Conservation (phyloP, 2,797 vertebrate genomes). For the Crocidura indochinensis region DNA sequence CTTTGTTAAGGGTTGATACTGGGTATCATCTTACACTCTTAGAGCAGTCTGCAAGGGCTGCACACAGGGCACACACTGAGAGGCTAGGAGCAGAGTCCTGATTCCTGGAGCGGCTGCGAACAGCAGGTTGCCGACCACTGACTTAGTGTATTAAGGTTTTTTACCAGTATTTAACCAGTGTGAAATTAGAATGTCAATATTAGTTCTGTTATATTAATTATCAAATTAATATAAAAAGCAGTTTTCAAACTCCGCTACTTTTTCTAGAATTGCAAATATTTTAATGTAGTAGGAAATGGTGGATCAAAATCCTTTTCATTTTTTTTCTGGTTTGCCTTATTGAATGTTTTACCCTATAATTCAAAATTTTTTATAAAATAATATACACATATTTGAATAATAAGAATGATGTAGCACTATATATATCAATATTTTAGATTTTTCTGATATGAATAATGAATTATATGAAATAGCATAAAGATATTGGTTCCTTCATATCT, state of each 20-base stretch:
- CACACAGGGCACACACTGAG: too few species aligned
- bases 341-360: not conserved
- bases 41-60: too few species aligned
- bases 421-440: not conserved
- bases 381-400: constrained; percentile 13
- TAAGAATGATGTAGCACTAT: not conserved
- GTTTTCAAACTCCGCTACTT: constrained; percentile 9
- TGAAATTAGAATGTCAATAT: constrained; percentile 13
- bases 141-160: constrained; percentile 15
- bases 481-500: not conserved
- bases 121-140: too few species aligned
- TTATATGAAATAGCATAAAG: not conserved
- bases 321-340: constrained; percentile 10
- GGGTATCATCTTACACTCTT: too few species aligned
- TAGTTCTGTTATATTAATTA: constrained; percentile 18
- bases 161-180: constrained; percentile 50
- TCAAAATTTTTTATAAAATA: constrained; percentile 16
- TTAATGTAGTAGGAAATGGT: constrained; percentile 12
- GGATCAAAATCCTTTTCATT: not conserved
- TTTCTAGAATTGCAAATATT: constrained; percentile 22
- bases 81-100: too few species aligned
- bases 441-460: not conserved
- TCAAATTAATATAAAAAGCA: constrained; percentile 39
- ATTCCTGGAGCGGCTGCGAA: too few species aligned
- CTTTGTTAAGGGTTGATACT: too few species aligned